Evolutionary conservation across 1,140 invertebrate species (phyloP).

Genomic region (Bombus impatiens): DNA sequence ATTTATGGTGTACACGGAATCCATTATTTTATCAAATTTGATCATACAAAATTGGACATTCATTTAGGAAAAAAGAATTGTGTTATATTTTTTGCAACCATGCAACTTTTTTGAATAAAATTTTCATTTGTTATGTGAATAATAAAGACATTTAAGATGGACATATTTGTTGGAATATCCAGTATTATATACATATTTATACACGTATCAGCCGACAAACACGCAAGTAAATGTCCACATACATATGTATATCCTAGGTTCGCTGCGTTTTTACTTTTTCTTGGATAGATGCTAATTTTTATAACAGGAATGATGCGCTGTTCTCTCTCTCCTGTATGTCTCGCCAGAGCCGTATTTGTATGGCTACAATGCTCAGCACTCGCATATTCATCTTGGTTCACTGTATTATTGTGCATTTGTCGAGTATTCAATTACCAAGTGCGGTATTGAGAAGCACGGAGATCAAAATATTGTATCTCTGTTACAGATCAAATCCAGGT

Average conservation of each 20-base stretch:
- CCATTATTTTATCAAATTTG: neutral
- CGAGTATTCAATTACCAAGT: conserved; percentile 51
- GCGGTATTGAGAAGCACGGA: neutral
- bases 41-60: neutral
- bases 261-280: conserved; percentile 69
- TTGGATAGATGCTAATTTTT: conserved; percentile 76
- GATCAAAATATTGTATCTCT: conserved; percentile 46
- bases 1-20: neutral
- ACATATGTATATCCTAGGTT: conserved; percentile 63
- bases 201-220: conserved; percentile 22
- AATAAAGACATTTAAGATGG: neutral
- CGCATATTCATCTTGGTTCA: conserved; percentile 75
- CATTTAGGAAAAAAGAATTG: neutral
- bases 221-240: conserved; percentile 50
- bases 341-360: conserved; percentile 79
- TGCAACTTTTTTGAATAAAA: neutral
- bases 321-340: conserved; percentile 74
- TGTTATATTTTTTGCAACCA: neutral
- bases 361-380: conserved; percentile 80
- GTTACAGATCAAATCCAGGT: conserved; percentile 92
- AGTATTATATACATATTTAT: conserved; percentile 8
- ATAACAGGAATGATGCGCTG: conserved; percentile 76
- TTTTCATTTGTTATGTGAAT: neutral
- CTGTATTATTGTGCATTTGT: conserved; percentile 69
- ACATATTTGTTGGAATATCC: neutral